phyloP scores from a whole-genome alignment of 2,888 invertebrate genomes.

The Ornithoptera alexandrae region DNA sequence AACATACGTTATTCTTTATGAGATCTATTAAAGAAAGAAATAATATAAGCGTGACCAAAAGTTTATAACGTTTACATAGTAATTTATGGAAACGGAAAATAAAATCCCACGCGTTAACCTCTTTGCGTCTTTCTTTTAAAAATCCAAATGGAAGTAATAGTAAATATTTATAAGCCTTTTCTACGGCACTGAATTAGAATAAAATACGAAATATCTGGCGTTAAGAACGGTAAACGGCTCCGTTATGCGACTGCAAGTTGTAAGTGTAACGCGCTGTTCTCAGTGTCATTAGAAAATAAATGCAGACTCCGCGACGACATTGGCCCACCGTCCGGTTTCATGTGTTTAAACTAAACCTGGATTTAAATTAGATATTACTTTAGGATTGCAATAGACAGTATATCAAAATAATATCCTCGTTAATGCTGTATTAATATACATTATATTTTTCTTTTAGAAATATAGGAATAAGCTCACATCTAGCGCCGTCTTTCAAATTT shows the following conservation, averaged over 20 bases:
- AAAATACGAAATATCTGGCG: slow-evolving; percentile 50
- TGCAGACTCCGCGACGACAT: slow-evolving; percentile 32
- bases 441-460: too few species aligned
- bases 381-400: not conserved
- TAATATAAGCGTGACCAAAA: not conserved
- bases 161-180: slow-evolving; percentile 28
- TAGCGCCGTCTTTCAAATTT: too few species aligned
- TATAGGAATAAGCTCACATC: too few species aligned
- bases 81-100: not conserved
- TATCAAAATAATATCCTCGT: too few species aligned
- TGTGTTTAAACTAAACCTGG: slow-evolving; percentile 7
- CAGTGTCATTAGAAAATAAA: slow-evolving; percentile 41
- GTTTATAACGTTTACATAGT: not conserved
- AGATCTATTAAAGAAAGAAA: not conserved
- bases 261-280: slow-evolving; percentile 48
- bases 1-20: not conserved
- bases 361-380: not conserved
- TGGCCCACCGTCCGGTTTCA: slow-evolving; percentile 17
- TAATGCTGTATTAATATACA: too few species aligned
- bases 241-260: slow-evolving; percentile 49
- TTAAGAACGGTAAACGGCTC: slow-evolving; percentile 55
- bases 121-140: slow-evolving; percentile 10
- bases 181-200: slow-evolving; percentile 32
- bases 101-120: slow-evolving; percentile 2
- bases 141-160: slow-evolving; percentile 7